Conservation (phyloP, 1,140 invertebrate species). For the Tigriopus japonicus region DNA sequence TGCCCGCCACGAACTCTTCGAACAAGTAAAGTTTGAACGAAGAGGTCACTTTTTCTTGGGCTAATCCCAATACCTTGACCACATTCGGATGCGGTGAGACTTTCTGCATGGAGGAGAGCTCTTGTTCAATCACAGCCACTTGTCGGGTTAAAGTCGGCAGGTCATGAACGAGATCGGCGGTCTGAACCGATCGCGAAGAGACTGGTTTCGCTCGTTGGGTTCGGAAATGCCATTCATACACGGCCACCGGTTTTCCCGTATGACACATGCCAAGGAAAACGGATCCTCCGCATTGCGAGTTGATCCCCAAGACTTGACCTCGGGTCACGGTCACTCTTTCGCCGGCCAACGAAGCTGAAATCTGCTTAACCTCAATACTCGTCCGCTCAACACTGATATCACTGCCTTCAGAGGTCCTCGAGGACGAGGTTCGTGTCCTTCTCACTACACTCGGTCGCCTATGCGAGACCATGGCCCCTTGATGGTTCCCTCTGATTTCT, state of each 20-base stretch:
- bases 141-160: conserved; percentile 11
- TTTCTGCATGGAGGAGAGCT: conserved; percentile 42
- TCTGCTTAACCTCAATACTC: background rate
- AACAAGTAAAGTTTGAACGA: conserved; percentile 19
- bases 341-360: background rate
- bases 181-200: no score
- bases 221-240: conserved; percentile 40
- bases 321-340: conserved; percentile 9
- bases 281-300: conserved; percentile 42
- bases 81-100: conserved; percentile 43
- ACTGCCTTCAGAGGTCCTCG: conserved; percentile 28
- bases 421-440: conserved; percentile 31
- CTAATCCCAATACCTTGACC: conserved; percentile 48
- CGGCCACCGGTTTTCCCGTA: conserved; percentile 41
- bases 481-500: no score
- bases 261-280: conserved; percentile 41
- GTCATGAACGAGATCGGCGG: background rate
- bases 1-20: conserved; percentile 42
- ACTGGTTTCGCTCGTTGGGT: background rate
- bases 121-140: conserved; percentile 39
- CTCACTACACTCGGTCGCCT: conserved; percentile 20
- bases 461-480: conserved; percentile 10
- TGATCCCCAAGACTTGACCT: conserved; percentile 29
- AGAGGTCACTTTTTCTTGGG: conserved; percentile 34
- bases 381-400: conserved; percentile 20